Evolutionary conservation across 2,797 vertebrate species (phyloP).

Genomic region (Graptemys geographica): DNA sequence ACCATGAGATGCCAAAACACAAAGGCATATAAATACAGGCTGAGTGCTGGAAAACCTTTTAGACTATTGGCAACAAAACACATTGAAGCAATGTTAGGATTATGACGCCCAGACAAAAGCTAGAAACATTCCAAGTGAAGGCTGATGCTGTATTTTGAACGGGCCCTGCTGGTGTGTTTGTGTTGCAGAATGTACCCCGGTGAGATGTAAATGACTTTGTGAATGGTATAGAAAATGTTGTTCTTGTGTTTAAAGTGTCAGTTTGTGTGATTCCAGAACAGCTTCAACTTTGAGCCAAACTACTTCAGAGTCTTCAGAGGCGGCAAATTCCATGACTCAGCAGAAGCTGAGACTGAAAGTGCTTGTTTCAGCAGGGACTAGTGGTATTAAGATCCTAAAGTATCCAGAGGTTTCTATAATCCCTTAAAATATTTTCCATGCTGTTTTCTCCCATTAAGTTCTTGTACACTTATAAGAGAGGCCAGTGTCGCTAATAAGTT

Average conservation of each 20-base stretch:
- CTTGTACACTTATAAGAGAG: not conserved
- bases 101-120: slow-evolving; percentile 52
- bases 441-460: slow-evolving; percentile 4
- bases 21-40: not conserved
- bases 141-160: slow-evolving; percentile 48
- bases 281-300: slow-evolving; percentile 38
- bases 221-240: slow-evolving; percentile 58
- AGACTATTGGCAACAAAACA: slow-evolving; percentile 25
- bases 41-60: not conserved
- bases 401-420: slow-evolving; percentile 45
- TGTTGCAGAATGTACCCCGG: not conserved
- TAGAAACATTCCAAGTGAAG: slow-evolving; percentile 48
- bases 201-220: slow-evolving; percentile 52
- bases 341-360: slow-evolving; percentile 50
- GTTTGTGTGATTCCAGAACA: slow-evolving; percentile 60
- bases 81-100: slow-evolving; percentile 56
- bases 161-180: slow-evolving; percentile 25
- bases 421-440: slow-evolving; percentile 45
- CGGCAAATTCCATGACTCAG: slow-evolving; percentile 54
- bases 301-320: slow-evolving; percentile 55
- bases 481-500: not conserved
- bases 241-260: slow-evolving; percentile 30
- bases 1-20: slow-evolving; percentile 38
- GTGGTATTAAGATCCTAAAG: slow-evolving; percentile 45
- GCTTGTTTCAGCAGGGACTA: slow-evolving; percentile 40